Base-by-base conservation (phyloP, 2,797 vertebrate species). In the Pygocentrus nattereri region DNA sequence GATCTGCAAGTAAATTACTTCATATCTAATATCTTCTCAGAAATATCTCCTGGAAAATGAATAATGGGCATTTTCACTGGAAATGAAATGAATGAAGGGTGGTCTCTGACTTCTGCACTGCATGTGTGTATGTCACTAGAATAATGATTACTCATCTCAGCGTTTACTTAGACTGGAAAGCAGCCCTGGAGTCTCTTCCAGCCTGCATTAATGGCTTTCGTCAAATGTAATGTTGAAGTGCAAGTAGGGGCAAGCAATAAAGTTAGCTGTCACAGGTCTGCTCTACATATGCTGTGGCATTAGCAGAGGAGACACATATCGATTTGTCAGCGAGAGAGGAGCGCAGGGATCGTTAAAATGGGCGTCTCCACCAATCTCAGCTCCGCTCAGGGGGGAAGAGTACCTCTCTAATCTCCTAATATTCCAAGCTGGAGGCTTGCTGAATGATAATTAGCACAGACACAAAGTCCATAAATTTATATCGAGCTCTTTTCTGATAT, bases 271-370 rank as follows among this genome's bases (percentile, higher is more conserved):
- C 71, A 74, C 31, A 58, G 21, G 71, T 18, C 16, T 62, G 65
- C 18, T 21, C 73, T 73, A 50, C 15, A 67, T 70, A 72, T 56
- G 19, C 50, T 4, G 10, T 49, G 61, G 75, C 81, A 68, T 82
- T 76, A 78, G 50, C n/a, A 18, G 69, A 78, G 59, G 69, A 64
- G 76, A 78, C 75, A 78, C 27, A 0, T 82, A 82, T 78, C 18
- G 81, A 82, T 82, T 78, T 82, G 71, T 68, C 76, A 73, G 34
- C 44, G 31, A 74, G 69, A 65, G 49, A 19, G 38, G 47, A 74
- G 69, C 38, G n/a, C 61, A n/a, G 31, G 64, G 81, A 82, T 82
- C 76, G 38, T 82, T 82, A 78, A 82, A 50, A 50, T 67, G 50
- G 74, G 74, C 50, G 78, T 73, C 65, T 58, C 52, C 5, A 19